Evolutionary conservation across 2,888 invertebrate genomes (phyloP).

Genomic region (Lasius fuliginosus): DNA sequence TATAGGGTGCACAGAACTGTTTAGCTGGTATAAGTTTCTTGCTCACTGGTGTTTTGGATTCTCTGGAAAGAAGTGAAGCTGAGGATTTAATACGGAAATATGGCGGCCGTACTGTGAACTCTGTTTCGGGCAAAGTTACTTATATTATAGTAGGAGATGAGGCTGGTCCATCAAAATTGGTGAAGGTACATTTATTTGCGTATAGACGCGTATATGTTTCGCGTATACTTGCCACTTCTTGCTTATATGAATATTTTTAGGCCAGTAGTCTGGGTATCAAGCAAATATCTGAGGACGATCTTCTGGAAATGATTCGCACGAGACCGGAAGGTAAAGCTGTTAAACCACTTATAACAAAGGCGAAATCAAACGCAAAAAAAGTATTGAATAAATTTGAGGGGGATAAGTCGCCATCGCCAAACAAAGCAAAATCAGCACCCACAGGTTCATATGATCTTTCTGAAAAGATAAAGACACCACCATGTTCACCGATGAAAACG

Average conservation of each 20-base stretch:
- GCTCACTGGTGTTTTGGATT: slow-evolving; percentile 95
- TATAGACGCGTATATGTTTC: not conserved
- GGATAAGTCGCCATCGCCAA: slow-evolving; percentile 24
- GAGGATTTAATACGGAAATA: slow-evolving; percentile 91
- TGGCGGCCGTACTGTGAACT: slow-evolving; percentile 92
- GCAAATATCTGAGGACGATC: slow-evolving; percentile 93
- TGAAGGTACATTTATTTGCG: slow-evolving; percentile 86
- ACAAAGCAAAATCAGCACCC: slow-evolving; percentile 17
- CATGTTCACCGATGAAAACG: not conserved
- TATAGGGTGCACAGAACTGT: slow-evolving; percentile 91
- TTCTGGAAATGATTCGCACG: slow-evolving; percentile 92
- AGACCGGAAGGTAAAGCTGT: slow-evolving; percentile 86
- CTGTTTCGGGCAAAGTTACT: slow-evolving; percentile 93
- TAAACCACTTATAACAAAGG: slow-evolving; percentile 62
- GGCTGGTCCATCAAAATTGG: slow-evolving; percentile 94
- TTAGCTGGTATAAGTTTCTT: slow-evolving; percentile 91
- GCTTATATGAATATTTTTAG: slow-evolving; percentile 67
- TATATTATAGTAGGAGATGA: slow-evolving; percentile 95
- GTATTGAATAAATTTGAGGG: slow-evolving; percentile 48
- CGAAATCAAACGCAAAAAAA: slow-evolving; percentile 59
- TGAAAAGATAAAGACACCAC: not conserved
- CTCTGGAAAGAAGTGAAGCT: slow-evolving; percentile 94
- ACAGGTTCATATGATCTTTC: not conserved
- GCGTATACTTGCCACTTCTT: slow-evolving; percentile 19
- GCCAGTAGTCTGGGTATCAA: slow-evolving; percentile 91